These are phyloP conservation scores for Syngnathoides biaculeatus DNA, from an alignment of 2,113 vertebrate species.

Conservation along the genomic window DNA sequence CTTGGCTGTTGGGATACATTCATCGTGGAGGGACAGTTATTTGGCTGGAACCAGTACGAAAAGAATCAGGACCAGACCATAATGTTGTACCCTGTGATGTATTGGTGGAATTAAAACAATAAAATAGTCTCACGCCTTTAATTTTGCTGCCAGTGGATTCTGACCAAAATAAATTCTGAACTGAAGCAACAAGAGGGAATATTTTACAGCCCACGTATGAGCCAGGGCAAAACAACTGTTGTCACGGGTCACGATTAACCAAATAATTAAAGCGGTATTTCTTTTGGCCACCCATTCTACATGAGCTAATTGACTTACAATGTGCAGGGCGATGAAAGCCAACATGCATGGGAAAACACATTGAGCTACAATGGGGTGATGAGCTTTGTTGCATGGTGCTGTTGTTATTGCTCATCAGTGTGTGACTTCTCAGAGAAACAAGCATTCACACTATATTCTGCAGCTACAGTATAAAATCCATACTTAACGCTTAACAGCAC, in stretches of 20 bases:
- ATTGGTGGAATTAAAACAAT: slow-evolving; percentile 33
- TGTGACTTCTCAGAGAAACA: not conserved
- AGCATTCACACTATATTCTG: not conserved
- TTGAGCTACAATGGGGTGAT: slow-evolving; percentile 19
- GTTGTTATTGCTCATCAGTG: not conserved
- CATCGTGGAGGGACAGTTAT: slow-evolving; percentile 13
- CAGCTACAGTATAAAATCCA: too few species aligned
- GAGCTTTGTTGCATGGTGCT: slow-evolving; percentile 4
- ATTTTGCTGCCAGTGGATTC: slow-evolving; percentile 49
- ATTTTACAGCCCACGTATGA: slow-evolving; percentile 39
- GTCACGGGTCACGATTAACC: slow-evolving; percentile 37
- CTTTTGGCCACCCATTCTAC: slow-evolving; percentile 29
- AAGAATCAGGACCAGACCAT: slow-evolving; percentile 33
- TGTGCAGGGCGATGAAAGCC: slow-evolving; percentile 16
- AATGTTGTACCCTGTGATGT: slow-evolving; percentile 36
- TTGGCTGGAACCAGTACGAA: slow-evolving; percentile 32
- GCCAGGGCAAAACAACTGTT: slow-evolving; percentile 55
- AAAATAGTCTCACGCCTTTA: slow-evolving; percentile 40
- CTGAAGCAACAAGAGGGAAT: slow-evolving; percentile 42
- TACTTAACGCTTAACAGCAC: not conserved
- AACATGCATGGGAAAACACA: slow-evolving; percentile 11
- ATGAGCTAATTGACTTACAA: slow-evolving; percentile 48
- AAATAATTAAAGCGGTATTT: slow-evolving; percentile 39
- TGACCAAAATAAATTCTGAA: slow-evolving; percentile 54
- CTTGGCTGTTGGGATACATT: slow-evolving; percentile 14